Evolutionary conservation across 2,888 invertebrate genomes (phyloP).

Genomic region (Lasioglossum zephyrum): DNA sequence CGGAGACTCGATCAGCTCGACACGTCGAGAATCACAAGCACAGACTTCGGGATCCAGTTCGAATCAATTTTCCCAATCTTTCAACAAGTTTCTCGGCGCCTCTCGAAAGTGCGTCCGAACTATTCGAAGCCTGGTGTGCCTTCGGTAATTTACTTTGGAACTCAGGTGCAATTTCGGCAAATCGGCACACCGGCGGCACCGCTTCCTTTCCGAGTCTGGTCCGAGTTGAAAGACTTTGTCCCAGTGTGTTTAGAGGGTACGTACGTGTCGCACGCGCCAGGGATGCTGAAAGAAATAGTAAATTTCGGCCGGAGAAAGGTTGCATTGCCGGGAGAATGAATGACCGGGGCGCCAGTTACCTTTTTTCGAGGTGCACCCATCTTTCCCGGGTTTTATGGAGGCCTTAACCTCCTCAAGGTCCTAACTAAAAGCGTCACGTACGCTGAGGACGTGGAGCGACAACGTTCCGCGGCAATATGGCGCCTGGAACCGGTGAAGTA

Average conservation of each 20-base stretch:
- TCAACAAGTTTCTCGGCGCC: conserved; percentile 8
- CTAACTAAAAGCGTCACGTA: conserved; percentile 66
- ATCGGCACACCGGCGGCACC: conserved; percentile 60
- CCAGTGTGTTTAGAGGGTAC: conserved; percentile 16
- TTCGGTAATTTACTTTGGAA: conserved; percentile 71
- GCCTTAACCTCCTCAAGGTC: conserved; percentile 59
- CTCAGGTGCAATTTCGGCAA: conserved; percentile 70
- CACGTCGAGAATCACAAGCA: background rate
- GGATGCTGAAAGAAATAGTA: background rate
- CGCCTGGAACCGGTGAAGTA: background rate
- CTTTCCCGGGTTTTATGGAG: conserved; percentile 45
- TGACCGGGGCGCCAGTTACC: conserved; percentile 19
- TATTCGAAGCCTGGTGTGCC: conserved; percentile 46
- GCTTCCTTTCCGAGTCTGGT: background rate
- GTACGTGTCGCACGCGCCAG: background rate
- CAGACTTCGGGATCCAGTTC: background rate
- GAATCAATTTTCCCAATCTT: conserved; percentile 16
- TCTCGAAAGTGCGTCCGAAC: conserved; percentile 42
- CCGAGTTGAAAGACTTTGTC: conserved; percentile 35
- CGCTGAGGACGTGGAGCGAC: conserved; percentile 10
- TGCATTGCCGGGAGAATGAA: background rate
- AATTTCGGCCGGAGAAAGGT: conserved; percentile 27
- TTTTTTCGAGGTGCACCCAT: conserved; percentile 27
- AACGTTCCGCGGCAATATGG: conserved; percentile 35
- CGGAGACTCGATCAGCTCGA: background rate